Evolutionary conservation across 1,140 invertebrate species (phyloP).

Genomic region (Venturia canescens): DNA sequence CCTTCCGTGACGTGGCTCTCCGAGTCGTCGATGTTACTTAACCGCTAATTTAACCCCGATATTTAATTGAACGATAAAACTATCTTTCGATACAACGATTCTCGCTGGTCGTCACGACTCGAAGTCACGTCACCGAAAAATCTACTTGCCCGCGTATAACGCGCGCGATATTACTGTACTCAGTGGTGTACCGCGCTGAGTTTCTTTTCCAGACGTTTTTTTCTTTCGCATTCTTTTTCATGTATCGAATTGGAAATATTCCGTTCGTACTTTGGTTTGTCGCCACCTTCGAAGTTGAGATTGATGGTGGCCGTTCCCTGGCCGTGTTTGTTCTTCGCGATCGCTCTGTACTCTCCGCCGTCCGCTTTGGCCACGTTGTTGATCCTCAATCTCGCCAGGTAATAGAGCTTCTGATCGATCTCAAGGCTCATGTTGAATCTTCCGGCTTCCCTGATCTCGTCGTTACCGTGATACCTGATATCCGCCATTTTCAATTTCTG

Average conservation of each 20-base stretch:
- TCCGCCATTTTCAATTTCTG: constrained; percentile 10
- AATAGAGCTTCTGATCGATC: constrained; percentile 92
- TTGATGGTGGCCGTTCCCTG: constrained; percentile 96
- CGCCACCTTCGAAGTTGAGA: constrained; percentile 94
- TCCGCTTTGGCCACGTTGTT: constrained; percentile 89
- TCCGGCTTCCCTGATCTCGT: constrained; percentile 86
- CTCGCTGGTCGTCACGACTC: no score
- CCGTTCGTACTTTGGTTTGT: constrained; percentile 88
- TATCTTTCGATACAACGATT: no score
- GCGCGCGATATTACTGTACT: not conserved
- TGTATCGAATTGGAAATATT: not conserved
- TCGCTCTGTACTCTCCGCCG: constrained; percentile 94
- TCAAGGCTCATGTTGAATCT: constrained; percentile 88
- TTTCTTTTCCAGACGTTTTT: no score
- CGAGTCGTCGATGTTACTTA: not conserved
- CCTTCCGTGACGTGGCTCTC: not conserved
- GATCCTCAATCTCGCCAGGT: constrained; percentile 91
- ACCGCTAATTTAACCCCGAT: not conserved
- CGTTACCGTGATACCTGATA: constrained; percentile 90
- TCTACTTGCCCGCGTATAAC: not conserved
- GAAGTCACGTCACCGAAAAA: constrained; percentile 14
- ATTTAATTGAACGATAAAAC: no score
- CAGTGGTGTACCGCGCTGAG: not conserved
- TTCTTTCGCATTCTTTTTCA: constrained; percentile 1
- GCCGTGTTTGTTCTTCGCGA: constrained; percentile 94